Conservation (phyloP, 1,140 invertebrate species). For the Heliconius hewitsoni region DNA sequence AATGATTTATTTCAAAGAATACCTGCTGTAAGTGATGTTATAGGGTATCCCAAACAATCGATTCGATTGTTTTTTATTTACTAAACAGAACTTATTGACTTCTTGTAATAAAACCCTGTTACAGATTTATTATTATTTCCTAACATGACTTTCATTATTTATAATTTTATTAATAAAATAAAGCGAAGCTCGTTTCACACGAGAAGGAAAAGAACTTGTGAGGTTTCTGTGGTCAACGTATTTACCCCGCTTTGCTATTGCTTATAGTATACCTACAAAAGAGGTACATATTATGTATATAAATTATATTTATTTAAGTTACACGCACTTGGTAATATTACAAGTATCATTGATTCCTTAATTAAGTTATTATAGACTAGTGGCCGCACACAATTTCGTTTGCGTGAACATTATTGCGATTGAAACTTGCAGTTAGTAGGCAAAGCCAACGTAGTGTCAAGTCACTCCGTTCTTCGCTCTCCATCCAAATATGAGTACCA, state of each 20-base stretch:
- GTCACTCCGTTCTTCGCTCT: no score
- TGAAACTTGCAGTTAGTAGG: no score
- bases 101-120: background rate
- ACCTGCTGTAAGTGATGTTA: no score
- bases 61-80: background rate
- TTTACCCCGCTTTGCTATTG: conserved; percentile 4
- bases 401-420: no score
- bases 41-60: background rate
- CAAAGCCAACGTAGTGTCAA: no score
- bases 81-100: background rate
- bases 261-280: background rate
- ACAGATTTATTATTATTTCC: background rate
- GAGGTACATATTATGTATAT: background rate
- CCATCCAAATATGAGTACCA: no score
- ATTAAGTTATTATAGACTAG: no score
- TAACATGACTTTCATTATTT: background rate
- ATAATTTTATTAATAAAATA: conserved; percentile 2
- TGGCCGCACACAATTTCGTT: no score
- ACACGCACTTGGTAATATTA: background rate
- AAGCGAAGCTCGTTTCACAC: background rate
- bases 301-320: background rate
- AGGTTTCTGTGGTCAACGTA: conserved; percentile 13
- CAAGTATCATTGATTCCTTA: no score
- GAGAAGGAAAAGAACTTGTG: conserved; percentile 11
- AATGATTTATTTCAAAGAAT: background rate